Percentiles rank a stretch among this genome's conserved stretches.
These are phyloP conservation scores for Verasper variegatus DNA, from an alignment of 2,113 vertebrate species.

Conservation along the genomic window DNA sequence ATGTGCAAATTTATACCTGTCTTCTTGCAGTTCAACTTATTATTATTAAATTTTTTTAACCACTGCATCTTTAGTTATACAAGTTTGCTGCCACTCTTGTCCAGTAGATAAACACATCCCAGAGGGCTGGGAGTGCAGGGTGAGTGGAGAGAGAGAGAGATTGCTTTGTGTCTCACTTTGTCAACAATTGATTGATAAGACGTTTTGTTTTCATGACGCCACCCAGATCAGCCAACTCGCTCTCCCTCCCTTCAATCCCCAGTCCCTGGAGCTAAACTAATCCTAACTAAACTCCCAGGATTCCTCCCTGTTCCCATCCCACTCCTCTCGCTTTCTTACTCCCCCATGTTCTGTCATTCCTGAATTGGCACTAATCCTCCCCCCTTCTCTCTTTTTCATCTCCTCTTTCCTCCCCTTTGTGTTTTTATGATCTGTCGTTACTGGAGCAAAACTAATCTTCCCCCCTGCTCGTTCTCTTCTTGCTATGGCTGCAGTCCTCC, in stretches of 20 bases:
- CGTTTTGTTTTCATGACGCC: slow-evolving; percentile 75
- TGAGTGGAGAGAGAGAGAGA: slow-evolving; percentile 25
- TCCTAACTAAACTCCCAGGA: slow-evolving; percentile 80
- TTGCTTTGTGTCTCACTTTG: slow-evolving; percentile 62
- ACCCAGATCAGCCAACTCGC: slow-evolving; percentile 68
- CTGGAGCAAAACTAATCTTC: slow-evolving; percentile 83
- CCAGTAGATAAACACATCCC: slow-evolving; percentile 60
- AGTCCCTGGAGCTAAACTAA: slow-evolving; percentile 80
- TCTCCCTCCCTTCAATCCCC: slow-evolving; percentile 71
- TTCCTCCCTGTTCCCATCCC: slow-evolving; percentile 64
- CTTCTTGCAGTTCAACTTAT: not conserved
- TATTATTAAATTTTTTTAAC: slow-evolving; percentile 11
- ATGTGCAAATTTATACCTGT: too few species aligned
- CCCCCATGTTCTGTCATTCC: slow-evolving; percentile 68
- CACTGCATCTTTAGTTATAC: slow-evolving; percentile 32
- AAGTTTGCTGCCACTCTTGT: slow-evolving; percentile 11
- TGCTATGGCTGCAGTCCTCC: slow-evolving; percentile 11
- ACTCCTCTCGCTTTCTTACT: slow-evolving; percentile 58
- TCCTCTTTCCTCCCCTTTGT: slow-evolving; percentile 71
- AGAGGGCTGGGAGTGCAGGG: slow-evolving; percentile 3
- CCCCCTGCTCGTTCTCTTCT: slow-evolving; percentile 13
- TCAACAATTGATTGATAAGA: slow-evolving; percentile 79
- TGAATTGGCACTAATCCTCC: slow-evolving; percentile 83
- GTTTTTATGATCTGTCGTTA: slow-evolving; percentile 83
- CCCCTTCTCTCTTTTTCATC: slow-evolving; percentile 72